These are phyloP conservation scores for Sepioteuthis lessoniana DNA, from an alignment of 2,888 invertebrate genomes.

Conservation along the genomic window DNA sequence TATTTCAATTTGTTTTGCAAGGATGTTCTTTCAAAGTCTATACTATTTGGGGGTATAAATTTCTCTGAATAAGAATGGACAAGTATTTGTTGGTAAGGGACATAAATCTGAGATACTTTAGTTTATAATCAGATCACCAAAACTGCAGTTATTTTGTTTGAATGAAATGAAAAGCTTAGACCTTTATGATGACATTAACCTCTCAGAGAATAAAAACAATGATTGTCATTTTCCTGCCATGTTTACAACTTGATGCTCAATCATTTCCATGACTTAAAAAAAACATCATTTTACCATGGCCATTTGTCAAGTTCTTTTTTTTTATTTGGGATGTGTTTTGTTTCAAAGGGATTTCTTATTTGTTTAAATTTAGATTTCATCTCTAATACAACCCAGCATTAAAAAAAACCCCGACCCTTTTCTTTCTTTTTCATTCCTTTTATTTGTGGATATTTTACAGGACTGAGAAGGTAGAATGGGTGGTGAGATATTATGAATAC, in stretches of 20 bases:
- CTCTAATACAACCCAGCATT: neutral
- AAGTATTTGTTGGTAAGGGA: neutral
- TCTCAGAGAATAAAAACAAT: neutral
- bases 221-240: neutral
- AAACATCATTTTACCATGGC: neutral
- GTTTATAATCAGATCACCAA: neutral
- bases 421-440: neutral
- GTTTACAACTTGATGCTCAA: slow-evolving; percentile 33
- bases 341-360: neutral
- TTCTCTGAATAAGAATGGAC: neutral
- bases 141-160: neutral
- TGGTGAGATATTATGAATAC: neutral
- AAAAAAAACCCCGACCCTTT: neutral
- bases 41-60: neutral
- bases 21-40: neutral
- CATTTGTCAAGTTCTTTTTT: neutral
- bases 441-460: neutral
- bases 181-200: neutral
- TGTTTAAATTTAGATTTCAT: neutral
- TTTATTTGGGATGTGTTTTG: neutral
- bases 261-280: neutral
- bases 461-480: neutral
- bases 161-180: neutral
- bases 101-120: neutral
- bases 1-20: neutral